phyloP scores from a whole-genome alignment of 2,113 vertebrate genomes.

The Danio rerio region DNA sequence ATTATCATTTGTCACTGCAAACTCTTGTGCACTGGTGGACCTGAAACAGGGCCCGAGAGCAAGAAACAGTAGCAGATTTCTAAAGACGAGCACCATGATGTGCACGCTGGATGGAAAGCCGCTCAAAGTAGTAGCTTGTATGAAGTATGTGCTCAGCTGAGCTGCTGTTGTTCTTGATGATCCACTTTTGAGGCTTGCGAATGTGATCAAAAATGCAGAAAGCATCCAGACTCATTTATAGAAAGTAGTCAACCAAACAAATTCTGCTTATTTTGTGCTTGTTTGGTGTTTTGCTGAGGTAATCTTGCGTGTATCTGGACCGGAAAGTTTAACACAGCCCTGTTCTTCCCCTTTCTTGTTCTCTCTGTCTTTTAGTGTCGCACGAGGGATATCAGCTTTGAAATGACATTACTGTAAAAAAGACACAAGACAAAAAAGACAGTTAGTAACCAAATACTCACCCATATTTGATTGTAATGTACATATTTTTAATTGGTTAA shows the following conservation, averaged over 20 bases:
- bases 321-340: slow-evolving; percentile 53
- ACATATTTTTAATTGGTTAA: background rate
- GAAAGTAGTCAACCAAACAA: no score
- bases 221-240: background rate
- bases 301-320: slow-evolving; percentile 41
- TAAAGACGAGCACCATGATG: background rate
- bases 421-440: slow-evolving; percentile 24
- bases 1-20: background rate
- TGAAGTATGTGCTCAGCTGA: background rate
- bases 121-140: background rate
- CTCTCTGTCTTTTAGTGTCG: slow-evolving; percentile 10
- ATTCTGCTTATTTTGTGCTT: background rate
- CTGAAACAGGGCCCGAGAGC: slow-evolving; percentile 15
- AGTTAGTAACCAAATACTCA: background rate
- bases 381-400: background rate
- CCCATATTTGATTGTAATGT: no score
- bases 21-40: background rate
- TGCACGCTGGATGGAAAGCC: background rate
- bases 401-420: background rate
- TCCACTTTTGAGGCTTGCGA: background rate
- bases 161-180: background rate
- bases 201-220: background rate
- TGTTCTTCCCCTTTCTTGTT: slow-evolving; percentile 55
- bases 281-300: slow-evolving; percentile 4
- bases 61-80: slow-evolving; percentile 38